Conservation (phyloP, 92 coral and sea anemone species). For the Bergia puertoricense region DNA sequence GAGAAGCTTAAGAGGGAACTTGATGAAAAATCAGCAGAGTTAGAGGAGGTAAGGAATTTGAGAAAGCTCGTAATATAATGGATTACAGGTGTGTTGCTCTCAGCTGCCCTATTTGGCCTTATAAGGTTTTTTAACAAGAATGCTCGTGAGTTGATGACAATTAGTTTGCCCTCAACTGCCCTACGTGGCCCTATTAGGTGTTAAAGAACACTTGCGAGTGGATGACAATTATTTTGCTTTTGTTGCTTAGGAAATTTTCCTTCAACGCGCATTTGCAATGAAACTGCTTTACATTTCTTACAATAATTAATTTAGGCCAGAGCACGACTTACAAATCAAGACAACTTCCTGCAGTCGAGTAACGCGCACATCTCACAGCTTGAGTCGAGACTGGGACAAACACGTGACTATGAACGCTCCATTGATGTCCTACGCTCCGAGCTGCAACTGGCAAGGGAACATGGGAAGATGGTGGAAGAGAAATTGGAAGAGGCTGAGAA, state of each 20-base stretch:
- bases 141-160: not conserved
- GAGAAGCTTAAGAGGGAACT: slow-evolving; percentile 33
- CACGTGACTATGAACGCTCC: slow-evolving; percentile 35
- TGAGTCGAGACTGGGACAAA: slow-evolving; percentile 16
- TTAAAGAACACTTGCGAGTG: not conserved
- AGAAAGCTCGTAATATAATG: not conserved
- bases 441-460: slow-evolving; percentile 38
- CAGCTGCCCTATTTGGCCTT: not conserved
- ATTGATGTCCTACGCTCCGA: slow-evolving; percentile 40
- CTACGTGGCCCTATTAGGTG: too few relatives aligned
- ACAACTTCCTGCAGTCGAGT: slow-evolving; percentile 6
- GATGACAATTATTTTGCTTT: not conserved
- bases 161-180: too few relatives aligned
- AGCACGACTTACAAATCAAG: slow-evolving; percentile 4
- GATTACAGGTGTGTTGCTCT: too few relatives aligned
- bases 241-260: too few relatives aligned
- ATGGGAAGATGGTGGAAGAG: slow-evolving; percentile 28
- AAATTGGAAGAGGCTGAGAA: slow-evolving; percentile 3
- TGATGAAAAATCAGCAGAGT: slow-evolving; percentile 40
- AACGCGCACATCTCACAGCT: slow-evolving; percentile 6
- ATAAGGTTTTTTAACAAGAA: not conserved
- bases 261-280: not conserved
- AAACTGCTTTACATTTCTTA: not conserved
- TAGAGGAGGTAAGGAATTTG: slow-evolving; percentile 5
- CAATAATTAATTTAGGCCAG: slow-evolving; percentile 1